A percentile compares a stretch with the other conserved stretches of the same genome.
Evolutionary conservation across 1,140 invertebrate genomes (phyloP).

Genomic region (Tetramorium simillimum): DNA sequence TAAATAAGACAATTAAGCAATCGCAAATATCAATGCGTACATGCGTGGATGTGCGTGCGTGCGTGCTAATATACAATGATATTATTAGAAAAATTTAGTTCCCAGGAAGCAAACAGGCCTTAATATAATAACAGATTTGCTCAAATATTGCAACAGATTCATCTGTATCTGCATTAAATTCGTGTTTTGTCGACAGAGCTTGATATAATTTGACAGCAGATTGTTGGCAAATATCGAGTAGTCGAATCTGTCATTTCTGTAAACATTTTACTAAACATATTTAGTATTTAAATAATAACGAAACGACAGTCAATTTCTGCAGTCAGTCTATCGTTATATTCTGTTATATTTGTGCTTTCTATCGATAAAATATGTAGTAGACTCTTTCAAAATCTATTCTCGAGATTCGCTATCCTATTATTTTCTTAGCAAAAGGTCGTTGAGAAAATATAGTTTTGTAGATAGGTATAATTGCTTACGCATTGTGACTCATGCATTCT

Average conservation of each 20-base stretch:
- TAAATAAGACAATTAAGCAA: not conserved
- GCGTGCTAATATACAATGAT: no score
- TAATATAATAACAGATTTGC: not conserved
- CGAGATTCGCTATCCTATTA: not conserved
- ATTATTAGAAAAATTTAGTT: not conserved
- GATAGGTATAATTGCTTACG: not conserved
- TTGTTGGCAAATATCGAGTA: not conserved
- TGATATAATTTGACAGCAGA: not conserved
- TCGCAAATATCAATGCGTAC: not conserved
- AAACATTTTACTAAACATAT: not conserved
- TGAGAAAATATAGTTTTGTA: not conserved
- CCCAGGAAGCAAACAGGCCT: not conserved
- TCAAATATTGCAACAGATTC: not conserved
- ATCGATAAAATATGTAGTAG: not conserved
- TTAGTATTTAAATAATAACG: not conserved
- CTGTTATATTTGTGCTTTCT: not conserved
- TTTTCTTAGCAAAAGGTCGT: not conserved
- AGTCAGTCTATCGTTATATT: no score
- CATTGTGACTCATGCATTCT: not conserved
- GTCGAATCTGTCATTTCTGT: not conserved
- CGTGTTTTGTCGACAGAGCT: not conserved
- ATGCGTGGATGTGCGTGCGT: not conserved
- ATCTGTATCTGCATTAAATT: not conserved
- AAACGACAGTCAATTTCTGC: not conserved
- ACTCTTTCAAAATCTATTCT: not conserved